Conservation (phyloP, 2,113 vertebrate genomes). For the Thunnus thynnus region DNA sequence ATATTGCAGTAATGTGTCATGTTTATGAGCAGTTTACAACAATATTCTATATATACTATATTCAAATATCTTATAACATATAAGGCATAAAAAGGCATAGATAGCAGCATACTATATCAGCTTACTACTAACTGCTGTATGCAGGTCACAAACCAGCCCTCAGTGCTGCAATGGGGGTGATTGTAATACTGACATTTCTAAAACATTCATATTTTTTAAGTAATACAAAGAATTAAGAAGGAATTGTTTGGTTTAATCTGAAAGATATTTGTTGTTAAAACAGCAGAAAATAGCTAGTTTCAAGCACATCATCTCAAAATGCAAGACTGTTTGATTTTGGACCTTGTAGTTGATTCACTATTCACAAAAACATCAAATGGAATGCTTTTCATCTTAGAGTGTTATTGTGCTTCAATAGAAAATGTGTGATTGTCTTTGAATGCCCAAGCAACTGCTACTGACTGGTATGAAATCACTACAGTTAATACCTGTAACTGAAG, state of each 20-base stretch:
- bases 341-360: too few relatives aligned
- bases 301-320: too few relatives aligned
- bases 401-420: not conserved
- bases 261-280: not conserved
- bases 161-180: not conserved
- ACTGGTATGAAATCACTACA: slow-evolving; percentile 2
- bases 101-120: slow-evolving; percentile 21
- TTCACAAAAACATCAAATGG: not conserved
- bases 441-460: not conserved
- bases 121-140: not conserved
- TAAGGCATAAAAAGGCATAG: slow-evolving; percentile 57
- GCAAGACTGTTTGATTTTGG: too few relatives aligned
- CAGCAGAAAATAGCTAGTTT: not conserved
- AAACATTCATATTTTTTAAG: not conserved
- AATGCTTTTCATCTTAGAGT: not conserved
- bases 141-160: not conserved
- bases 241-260: not conserved
- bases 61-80: slow-evolving; percentile 22
- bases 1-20: slow-evolving; percentile 8
- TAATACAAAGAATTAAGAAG: not conserved
- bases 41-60: not conserved
- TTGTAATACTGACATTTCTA: not conserved
- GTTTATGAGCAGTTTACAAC: not conserved
- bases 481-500: not conserved
- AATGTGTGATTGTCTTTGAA: not conserved